phyloP scores from a whole-genome alignment of 2,888 invertebrate genomes.

The Drosophila subsilvestris region DNA sequence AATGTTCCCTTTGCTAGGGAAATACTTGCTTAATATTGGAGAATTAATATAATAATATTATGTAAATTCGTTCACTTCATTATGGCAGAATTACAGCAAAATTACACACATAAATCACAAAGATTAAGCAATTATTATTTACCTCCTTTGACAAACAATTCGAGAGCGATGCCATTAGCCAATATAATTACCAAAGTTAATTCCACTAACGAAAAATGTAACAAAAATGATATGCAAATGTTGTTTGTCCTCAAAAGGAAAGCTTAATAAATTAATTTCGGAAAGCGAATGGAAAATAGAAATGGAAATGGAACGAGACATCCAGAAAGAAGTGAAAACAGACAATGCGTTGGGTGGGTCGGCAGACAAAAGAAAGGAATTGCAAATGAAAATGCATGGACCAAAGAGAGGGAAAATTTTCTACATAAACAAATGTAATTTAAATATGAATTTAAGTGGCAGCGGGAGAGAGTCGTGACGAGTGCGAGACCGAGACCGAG shows the following conservation, averaged over 20 bases:
- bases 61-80: no score
- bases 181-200: conserved; percentile 32
- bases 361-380: conserved; percentile 46
- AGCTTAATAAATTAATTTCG: conserved; percentile 47
- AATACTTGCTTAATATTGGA: background rate
- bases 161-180: background rate
- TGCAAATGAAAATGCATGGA: conserved; percentile 37
- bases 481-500: conserved; percentile 48
- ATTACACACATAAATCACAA: background rate
- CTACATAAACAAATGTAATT: conserved; percentile 67
- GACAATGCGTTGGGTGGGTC: conserved; percentile 13
- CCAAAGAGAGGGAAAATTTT: conserved; percentile 28
- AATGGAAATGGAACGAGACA: conserved; percentile 37
- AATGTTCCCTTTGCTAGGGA: background rate
- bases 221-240: conserved; percentile 30
- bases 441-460: conserved; percentile 75
- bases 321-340: conserved; percentile 33
- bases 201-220: conserved; percentile 25
- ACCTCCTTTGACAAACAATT: background rate
- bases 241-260: conserved; percentile 27
- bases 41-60: no score
- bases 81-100: background rate
- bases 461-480: conserved; percentile 39
- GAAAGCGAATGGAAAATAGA: conserved; percentile 23
- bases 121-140: background rate